Percentiles rank a stretch among this genome's conserved stretches.
These are phyloP conservation scores for Bembecia ichneumoniformis DNA, from an alignment of 2,888 invertebrate genomes.

Conservation along the genomic window DNA sequence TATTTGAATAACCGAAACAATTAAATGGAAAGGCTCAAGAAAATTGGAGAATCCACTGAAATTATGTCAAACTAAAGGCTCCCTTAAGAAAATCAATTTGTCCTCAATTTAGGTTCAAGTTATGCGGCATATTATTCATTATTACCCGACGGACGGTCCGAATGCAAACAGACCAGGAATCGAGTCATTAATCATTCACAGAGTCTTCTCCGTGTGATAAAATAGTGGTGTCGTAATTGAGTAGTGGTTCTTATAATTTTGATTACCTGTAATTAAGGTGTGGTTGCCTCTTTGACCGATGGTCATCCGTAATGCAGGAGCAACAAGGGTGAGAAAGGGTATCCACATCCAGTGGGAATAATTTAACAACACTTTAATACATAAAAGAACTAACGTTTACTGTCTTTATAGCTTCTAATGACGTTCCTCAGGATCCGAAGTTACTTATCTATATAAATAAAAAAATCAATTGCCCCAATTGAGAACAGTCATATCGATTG, in stretches of 20 bases:
- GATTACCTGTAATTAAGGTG: constrained; percentile 49
- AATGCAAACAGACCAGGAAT: constrained; percentile 57
- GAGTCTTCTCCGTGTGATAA: constrained; percentile 44
- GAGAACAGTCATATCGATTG: no score
- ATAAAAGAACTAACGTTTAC: no score
- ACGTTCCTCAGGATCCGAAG: no score
- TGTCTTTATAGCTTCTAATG: no score
- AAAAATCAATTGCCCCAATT: no score
- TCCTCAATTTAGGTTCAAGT: constrained; percentile 39
- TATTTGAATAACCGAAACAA: constrained; percentile 60
- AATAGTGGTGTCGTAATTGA: constrained; percentile 55
- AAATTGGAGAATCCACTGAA: not conserved
- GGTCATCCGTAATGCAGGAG: constrained; percentile 36
- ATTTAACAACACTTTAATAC: no score
- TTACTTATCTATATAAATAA: no score
- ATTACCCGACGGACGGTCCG: constrained; percentile 43
- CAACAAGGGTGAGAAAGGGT: not conserved
- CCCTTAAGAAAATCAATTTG: constrained; percentile 41
- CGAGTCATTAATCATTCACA: constrained; percentile 61
- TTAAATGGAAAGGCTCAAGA: constrained; percentile 25
- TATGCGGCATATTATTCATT: constrained; percentile 59
- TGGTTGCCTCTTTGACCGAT: constrained; percentile 27
- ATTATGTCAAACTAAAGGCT: constrained; percentile 1
- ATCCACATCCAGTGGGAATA: no score
- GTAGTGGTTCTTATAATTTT: constrained; percentile 55